Base-by-base conservation (phyloP, 2,797 vertebrate genomes). In the Gambelia wislizenii region DNA sequence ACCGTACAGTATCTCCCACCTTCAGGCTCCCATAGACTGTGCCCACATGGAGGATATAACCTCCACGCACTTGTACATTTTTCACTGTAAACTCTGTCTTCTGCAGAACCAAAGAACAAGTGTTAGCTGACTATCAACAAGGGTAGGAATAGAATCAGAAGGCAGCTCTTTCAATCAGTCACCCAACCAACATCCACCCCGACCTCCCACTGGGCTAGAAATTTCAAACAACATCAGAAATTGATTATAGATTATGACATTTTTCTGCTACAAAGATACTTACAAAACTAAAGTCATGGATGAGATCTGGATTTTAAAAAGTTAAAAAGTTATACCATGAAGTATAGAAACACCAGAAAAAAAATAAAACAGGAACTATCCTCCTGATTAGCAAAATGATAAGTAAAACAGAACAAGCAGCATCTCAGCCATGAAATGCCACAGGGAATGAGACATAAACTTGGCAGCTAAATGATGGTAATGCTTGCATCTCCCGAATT, bases 71-170 rank as follows among this genome's bases (percentile, higher is more conserved):
- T 96, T 99, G 99, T 0, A 98, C 98, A 0, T 99, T 99, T 97
- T 99, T 99, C 94, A 99, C 99, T 0, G 98, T 98, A 95, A 99
- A 99, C 96, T 99, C 99, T 74, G 98, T 99, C 96, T 97, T 98
- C 99, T 99, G 95, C 9, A 88, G 4, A 56, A 86, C 72, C 9
- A 39, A 93, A n/a, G 4, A 0, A 87, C 2, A 92, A 86, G 33
- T 14, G 49, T 39, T 13, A 42, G 8, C 0, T 27, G 10, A 2
- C 30, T 0, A 13, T 33, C 22, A 25, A 16, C 25, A 61, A 61
- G 5, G 2, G 1, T 2, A 72, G 27, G 18, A 75, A 49, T 1
- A 10, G n/a, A 30, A 20, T 16, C 6, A 25, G 30, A 33, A 7
- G 33, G 20, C 13, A 6, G 33, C 7, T 78, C 75, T 30, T 69